A percentile compares a stretch with the other conserved stretches of the same genome.
phyloP scores from a whole-genome alignment of 2,888 invertebrate genomes.

The Blera fallax region DNA sequence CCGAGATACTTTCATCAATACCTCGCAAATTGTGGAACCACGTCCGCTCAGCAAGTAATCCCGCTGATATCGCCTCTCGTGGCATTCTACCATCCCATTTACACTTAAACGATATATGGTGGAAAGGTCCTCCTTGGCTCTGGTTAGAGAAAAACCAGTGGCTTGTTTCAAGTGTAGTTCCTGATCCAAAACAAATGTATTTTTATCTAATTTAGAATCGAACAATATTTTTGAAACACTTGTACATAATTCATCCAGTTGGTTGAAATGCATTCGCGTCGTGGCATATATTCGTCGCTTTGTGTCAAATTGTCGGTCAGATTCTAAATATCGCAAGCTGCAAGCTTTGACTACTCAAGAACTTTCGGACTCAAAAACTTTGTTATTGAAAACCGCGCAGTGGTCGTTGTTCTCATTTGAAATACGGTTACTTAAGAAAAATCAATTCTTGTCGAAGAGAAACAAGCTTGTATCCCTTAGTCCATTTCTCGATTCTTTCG shows the following conservation, averaged over 20 bases:
- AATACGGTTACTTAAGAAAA: not conserved
- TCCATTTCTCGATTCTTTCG: conserved; percentile 1
- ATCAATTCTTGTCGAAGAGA: not conserved
- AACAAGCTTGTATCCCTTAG: not conserved
- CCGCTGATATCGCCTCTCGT: too few species aligned
- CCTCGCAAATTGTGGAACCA: too few species aligned
- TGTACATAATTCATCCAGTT: not conserved
- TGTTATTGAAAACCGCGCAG: not conserved
- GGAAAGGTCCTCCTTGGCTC: conserved; percentile 15
- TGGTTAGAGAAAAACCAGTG: not conserved
- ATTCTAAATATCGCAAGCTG: too few species aligned
- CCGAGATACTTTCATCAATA: too few species aligned
- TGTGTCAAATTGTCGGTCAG: not conserved
- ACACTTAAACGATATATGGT: too few species aligned
- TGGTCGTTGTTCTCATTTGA: not conserved
- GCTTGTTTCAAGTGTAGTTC: not conserved
- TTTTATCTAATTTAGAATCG: not conserved
- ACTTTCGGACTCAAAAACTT: not conserved
- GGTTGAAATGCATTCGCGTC: conserved; percentile 2
- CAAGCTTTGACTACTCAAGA: not conserved
- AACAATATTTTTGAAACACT: not conserved
- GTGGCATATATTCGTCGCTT: not conserved
- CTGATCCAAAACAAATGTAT: not conserved
- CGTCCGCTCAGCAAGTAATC: too few species aligned
- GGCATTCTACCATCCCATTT: too few species aligned